Conservation (phyloP, 2,113 vertebrate species). For the Anhinga anhinga region DNA sequence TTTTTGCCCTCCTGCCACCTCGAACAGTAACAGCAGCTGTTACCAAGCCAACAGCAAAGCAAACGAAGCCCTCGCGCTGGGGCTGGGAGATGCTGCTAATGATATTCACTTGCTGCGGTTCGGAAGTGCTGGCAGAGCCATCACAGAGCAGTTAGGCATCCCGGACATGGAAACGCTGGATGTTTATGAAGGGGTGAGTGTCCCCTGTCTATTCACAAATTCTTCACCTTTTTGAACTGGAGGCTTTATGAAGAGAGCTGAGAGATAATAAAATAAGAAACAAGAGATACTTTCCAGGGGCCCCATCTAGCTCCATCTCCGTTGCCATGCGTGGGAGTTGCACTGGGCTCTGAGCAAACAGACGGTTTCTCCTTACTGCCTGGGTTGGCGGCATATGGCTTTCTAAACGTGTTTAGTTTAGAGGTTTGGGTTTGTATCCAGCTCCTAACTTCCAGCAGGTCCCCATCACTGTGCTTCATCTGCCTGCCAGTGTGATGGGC, state of each 20-base stretch:
- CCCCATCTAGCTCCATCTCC: not conserved
- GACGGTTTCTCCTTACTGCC: constrained; percentile 17
- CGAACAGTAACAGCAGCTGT: constrained; percentile 35
- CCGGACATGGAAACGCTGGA: not conserved
- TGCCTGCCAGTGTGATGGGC: constrained; percentile 8
- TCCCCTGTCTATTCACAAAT: not conserved
- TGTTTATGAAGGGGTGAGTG: not conserved
- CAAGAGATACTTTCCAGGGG: not conserved
- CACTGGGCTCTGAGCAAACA: constrained; percentile 2
- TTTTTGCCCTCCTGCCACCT: constrained; percentile 57
- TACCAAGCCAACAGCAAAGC: constrained; percentile 62
- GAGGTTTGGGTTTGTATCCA: constrained; percentile 10
- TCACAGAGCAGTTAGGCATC: not conserved
- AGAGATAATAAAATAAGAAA: not conserved
- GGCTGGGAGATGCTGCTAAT: not conserved
- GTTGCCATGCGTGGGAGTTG: not conserved
- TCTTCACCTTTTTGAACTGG: not conserved
- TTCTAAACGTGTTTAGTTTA: constrained; percentile 10
- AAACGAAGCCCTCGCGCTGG: not conserved
- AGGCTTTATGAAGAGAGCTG: not conserved
- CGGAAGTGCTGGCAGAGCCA: not conserved
- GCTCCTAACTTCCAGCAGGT: constrained; percentile 29
- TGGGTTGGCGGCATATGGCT: not conserved
- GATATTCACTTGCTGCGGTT: not conserved
- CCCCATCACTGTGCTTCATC: not conserved